Evolutionary conservation across 2,797 vertebrate genomes (phyloP).

Genomic region (Xenops minutus): DNA sequence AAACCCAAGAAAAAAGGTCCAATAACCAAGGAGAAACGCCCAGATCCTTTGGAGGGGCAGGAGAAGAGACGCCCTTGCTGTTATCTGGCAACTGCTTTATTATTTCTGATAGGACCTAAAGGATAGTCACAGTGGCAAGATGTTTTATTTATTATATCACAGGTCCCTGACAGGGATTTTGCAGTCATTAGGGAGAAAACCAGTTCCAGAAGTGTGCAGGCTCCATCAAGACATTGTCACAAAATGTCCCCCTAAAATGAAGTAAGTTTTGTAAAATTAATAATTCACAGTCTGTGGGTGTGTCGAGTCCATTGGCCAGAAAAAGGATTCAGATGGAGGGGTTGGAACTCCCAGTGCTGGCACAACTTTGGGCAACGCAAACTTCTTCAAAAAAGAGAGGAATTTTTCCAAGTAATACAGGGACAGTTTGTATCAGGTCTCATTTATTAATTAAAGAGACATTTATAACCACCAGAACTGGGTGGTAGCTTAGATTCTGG

Average conservation of each 20-base stretch:
- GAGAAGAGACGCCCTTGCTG: not conserved
- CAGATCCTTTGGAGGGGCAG: not conserved
- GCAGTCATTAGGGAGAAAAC: accelerated
- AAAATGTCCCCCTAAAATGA: accelerated
- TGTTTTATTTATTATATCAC: not conserved
- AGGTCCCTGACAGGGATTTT: not conserved
- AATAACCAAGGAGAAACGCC: not conserved
- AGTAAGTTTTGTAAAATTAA: accelerated
- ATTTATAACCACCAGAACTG: accelerated
- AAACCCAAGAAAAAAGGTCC: slow-evolving; percentile 59
- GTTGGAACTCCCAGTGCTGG: not conserved
- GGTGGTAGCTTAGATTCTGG: not conserved
- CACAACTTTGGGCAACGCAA: not conserved
- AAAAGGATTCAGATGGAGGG: not conserved
- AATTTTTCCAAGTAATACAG: accelerated
- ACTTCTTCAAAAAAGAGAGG: not conserved
- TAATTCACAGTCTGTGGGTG: accelerated
- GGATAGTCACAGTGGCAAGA: not conserved
- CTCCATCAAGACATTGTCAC: accelerated
- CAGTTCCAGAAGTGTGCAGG: accelerated
- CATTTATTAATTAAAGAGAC: not conserved
- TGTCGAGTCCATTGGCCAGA: not conserved
- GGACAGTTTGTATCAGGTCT: not conserved
- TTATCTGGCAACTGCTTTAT: slow-evolving; percentile 35
- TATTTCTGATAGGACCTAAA: slow-evolving; percentile 7